Percentiles rank a stretch among this genome's conserved stretches.
phyloP scores from a whole-genome alignment of 2,888 invertebrate species.

The Noctua fimbriata region DNA sequence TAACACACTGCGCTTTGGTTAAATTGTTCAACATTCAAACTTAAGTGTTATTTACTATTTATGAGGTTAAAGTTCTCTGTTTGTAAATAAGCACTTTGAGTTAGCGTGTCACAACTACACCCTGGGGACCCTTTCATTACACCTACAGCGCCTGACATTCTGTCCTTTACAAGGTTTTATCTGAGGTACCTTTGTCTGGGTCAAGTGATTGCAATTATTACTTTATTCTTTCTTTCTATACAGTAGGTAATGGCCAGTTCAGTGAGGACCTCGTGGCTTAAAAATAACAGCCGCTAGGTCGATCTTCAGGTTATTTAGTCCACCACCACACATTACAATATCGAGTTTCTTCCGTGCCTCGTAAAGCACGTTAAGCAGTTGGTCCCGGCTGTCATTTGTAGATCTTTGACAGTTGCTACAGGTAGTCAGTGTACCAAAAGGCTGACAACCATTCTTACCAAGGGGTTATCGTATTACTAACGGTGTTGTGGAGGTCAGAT shows the following conservation, averaged over 20 bases:
- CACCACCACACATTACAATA: too few relatives aligned
- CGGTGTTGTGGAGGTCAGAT: too few relatives aligned
- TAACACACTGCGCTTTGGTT: neutral
- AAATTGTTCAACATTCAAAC: neutral
- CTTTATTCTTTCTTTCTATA: neutral
- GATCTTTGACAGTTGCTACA: too few relatives aligned
- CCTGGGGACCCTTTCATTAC: neutral
- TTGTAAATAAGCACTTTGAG: slow-evolving; percentile 11
- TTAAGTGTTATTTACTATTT: neutral
- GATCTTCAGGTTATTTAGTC: too few relatives aligned
- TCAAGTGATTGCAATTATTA: neutral
- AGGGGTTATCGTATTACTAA: too few relatives aligned
- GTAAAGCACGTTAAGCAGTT: too few relatives aligned
- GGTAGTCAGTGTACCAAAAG: too few relatives aligned
- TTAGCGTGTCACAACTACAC: neutral
- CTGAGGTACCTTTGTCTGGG: neutral
- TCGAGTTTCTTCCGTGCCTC: too few relatives aligned
- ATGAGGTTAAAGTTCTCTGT: neutral
- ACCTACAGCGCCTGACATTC: neutral
- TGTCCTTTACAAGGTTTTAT: neutral
- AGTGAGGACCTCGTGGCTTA: too few relatives aligned
- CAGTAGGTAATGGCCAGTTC: neutral
- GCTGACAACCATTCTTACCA: too few relatives aligned
- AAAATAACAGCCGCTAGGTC: too few relatives aligned
- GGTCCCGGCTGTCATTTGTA: too few relatives aligned